These are phyloP conservation scores for Galbula dea DNA, from an alignment of 2,113 vertebrate genomes.

Conservation along the genomic window DNA sequence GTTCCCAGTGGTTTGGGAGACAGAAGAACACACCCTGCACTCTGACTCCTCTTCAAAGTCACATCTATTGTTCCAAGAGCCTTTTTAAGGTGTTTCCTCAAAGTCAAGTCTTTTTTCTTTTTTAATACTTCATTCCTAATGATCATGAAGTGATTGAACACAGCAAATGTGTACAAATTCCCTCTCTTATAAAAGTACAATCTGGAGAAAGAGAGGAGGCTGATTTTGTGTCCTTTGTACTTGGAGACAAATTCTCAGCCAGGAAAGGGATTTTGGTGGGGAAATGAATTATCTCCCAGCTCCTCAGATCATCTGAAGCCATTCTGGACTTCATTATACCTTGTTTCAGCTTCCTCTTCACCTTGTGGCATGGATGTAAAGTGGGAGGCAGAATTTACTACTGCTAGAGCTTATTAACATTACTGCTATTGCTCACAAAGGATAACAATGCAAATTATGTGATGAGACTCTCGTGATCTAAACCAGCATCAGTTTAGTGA, in stretches of 20 bases:
- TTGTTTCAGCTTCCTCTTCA: not conserved
- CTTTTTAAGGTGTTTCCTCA: conserved; percentile 28
- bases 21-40: not conserved
- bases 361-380: not conserved
- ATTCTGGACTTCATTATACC: not conserved
- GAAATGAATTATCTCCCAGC: not conserved
- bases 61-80: not conserved
- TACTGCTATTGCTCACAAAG: not conserved
- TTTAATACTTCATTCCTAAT: not conserved
- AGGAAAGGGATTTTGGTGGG: not conserved
- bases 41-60: conserved; percentile 28
- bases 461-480: not conserved
- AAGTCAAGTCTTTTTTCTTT: not conserved
- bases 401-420: not conserved
- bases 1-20: not conserved
- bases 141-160: not conserved
- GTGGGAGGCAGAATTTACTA: conserved; percentile 6
- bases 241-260: not conserved
- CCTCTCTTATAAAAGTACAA: not conserved
- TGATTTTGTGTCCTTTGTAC: not conserved
- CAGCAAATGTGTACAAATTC: not conserved
- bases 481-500: not conserved
- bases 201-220: not conserved
- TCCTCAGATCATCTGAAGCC: not conserved
- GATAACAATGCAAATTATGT: not conserved